A percentile compares a stretch with the other conserved stretches of the same genome.
Evolutionary conservation across 1,140 invertebrate genomes (phyloP).

Genomic region (Hyles vespertilio): DNA sequence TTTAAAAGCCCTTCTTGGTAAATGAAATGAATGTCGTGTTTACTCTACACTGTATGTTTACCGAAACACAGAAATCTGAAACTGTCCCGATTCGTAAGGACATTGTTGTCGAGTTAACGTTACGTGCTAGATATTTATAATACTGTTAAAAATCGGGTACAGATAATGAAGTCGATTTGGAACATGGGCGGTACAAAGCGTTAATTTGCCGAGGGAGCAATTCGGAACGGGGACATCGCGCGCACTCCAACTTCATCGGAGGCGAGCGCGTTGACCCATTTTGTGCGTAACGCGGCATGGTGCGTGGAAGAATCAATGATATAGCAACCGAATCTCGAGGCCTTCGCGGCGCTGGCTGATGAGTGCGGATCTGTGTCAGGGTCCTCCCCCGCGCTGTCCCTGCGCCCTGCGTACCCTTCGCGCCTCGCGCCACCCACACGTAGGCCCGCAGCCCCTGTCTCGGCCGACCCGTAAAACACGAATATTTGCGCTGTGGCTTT

Average conservation of each 20-base stretch:
- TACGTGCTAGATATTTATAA: too few relatives aligned
- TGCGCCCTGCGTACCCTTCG: slow-evolving; percentile 51
- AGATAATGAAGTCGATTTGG: slow-evolving; percentile 31
- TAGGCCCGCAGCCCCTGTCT: slow-evolving; percentile 32
- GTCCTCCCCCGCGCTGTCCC: slow-evolving; percentile 56
- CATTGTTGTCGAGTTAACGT: neutral
- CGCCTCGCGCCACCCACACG: slow-evolving; percentile 31
- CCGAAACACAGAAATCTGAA: too few relatives aligned
- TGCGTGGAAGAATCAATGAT: slow-evolving; percentile 62
- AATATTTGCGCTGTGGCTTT: slow-evolving; percentile 56
- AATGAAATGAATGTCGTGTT: too few relatives aligned
- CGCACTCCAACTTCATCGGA: slow-evolving; percentile 37
- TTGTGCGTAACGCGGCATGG: slow-evolving; percentile 54
- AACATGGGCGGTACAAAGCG: slow-evolving; percentile 35
- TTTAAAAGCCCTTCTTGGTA: neutral
- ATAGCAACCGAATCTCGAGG: slow-evolving; percentile 65
- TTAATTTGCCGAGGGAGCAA: slow-evolving; percentile 58
- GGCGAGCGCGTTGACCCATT: slow-evolving; percentile 64
- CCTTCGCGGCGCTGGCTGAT: slow-evolving; percentile 55
- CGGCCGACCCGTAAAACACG: slow-evolving; percentile 57
- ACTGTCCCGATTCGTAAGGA: neutral
- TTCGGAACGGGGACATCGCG: slow-evolving; percentile 54
- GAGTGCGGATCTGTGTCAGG: slow-evolving; percentile 70
- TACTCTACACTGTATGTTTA: too few relatives aligned
- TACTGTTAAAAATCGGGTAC: too few relatives aligned